Evolutionary conservation across 2,113 vertebrate genomes (phyloP).

Genomic region (Scomber scombrus): DNA sequence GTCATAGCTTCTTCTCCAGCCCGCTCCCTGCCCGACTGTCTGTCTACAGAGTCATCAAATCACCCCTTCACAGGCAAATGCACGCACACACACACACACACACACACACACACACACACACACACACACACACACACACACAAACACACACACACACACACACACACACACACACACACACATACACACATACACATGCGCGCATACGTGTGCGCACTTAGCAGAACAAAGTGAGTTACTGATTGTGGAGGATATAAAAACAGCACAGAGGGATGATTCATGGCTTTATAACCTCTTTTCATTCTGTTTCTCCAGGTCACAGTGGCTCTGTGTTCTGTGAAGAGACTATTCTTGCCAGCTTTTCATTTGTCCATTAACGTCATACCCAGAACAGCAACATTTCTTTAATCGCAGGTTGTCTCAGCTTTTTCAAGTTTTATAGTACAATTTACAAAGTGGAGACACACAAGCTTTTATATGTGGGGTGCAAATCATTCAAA

Average conservation of each 20-base stretch:
- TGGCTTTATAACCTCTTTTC: constrained; percentile 44
- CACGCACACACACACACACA: constrained; percentile 4
- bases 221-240: constrained; percentile 59
- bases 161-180: constrained; percentile 2
- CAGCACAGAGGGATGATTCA: constrained; percentile 46
- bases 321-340: not conserved
- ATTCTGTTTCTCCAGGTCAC: constrained; percentile 31
- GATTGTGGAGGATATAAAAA: constrained; percentile 48
- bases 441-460: not conserved
- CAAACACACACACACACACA: constrained; percentile 9
- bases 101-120: constrained; percentile 5
- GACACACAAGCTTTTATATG: not conserved
- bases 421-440: not conserved
- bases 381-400: not conserved
- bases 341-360: not conserved
- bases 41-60: constrained; percentile 53
- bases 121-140: constrained; percentile 7
- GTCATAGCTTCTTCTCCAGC: constrained; percentile 46
- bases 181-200: constrained; percentile 12
- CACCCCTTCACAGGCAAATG: constrained; percentile 25
- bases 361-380: constrained; percentile 6
- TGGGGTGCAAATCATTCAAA: no score
- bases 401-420: constrained; percentile 4
- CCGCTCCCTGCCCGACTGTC: constrained; percentile 40
- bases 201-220: constrained; percentile 24